These are phyloP conservation scores for Chrysotoxum bicinctum DNA, from an alignment of 2,888 invertebrate species.

Conservation along the genomic window DNA sequence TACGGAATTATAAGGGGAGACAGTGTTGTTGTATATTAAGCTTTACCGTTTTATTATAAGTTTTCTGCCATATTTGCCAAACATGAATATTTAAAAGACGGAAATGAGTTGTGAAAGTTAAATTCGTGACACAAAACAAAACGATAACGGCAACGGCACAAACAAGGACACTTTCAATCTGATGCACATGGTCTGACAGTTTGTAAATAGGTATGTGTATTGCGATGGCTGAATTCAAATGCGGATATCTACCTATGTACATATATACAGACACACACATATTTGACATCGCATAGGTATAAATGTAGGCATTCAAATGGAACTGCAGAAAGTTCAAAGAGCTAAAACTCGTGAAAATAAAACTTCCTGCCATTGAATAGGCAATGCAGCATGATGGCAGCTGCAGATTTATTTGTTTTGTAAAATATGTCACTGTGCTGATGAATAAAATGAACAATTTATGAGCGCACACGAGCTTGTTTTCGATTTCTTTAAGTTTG, in stretches of 20 bases:
- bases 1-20: conserved; percentile 8
- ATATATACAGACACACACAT: not conserved
- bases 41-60: conserved; percentile 35
- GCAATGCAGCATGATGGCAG: conserved; percentile 25
- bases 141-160: conserved; percentile 23
- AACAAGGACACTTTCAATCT: conserved; percentile 16
- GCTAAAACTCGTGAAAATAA: conserved; percentile 25
- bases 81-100: conserved; percentile 55
- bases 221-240: not conserved
- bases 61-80: conserved; percentile 37
- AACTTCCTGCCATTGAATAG: conserved; percentile 26
- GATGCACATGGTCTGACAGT: conserved; percentile 18
- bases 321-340: conserved; percentile 21
- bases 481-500: not conserved
- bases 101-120: conserved; percentile 52
- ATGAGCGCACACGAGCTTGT: not conserved
- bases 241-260: not conserved
- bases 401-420: conserved; percentile 51
- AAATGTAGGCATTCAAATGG: not conserved
- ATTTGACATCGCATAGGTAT: not conserved
- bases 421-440: not conserved
- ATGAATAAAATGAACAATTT: conserved; percentile 8
- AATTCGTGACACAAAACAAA: conserved; percentile 23
- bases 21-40: conserved; percentile 9
- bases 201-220: not conserved